A percentile compares a stretch with the other conserved stretches of the same genome.
These are phyloP conservation scores for Zaprionus capensis DNA, from an alignment of 1,140 invertebrate genomes.

Conservation along the genomic window DNA sequence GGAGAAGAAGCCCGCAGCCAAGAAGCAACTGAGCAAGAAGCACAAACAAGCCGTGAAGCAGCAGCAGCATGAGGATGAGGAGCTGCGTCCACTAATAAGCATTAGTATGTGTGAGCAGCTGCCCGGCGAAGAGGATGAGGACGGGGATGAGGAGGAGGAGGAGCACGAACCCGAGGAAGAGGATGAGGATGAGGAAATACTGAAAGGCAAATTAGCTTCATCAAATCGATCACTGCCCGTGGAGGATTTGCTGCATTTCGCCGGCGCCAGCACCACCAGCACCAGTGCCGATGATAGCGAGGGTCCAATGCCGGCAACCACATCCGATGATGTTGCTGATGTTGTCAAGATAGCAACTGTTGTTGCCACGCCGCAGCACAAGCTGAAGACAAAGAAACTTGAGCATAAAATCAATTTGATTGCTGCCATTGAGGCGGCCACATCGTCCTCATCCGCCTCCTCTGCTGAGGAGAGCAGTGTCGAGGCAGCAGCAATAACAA, in stretches of 20 bases:
- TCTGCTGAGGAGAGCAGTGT: slow-evolving; percentile 78
- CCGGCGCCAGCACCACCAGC: slow-evolving; percentile 49
- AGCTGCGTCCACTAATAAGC: slow-evolving; percentile 67
- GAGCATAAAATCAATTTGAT: slow-evolving; percentile 82
- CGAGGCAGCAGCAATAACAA: slow-evolving; percentile 48
- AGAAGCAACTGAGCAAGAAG: slow-evolving; percentile 75
- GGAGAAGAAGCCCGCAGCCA: slow-evolving; percentile 51
- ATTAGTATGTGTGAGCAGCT: slow-evolving; percentile 67
- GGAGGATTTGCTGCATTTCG: slow-evolving; percentile 66
- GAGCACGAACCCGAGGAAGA: neutral
- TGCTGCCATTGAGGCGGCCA: slow-evolving; percentile 80
- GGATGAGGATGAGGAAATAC: slow-evolving; percentile 4
- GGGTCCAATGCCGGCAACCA: slow-evolving; percentile 75
- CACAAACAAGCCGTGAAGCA: slow-evolving; percentile 57
- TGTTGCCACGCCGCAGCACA: slow-evolving; percentile 43
- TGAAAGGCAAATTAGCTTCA: neutral
- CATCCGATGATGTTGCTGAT: slow-evolving; percentile 71
- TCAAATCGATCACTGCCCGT: slow-evolving; percentile 50
- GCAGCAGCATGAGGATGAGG: slow-evolving; percentile 52
- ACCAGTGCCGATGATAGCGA: slow-evolving; percentile 66
- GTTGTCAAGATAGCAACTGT: slow-evolving; percentile 18
- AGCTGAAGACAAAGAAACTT: slow-evolving; percentile 78
- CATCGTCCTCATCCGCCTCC: slow-evolving; percentile 73
- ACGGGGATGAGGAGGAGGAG: neutral
- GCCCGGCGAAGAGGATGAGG: slow-evolving; percentile 1